A percentile compares a stretch with the other conserved stretches of the same genome.
Conservation (phyloP, 2,113 vertebrate species). For the Megaceryle torquata region DNA sequence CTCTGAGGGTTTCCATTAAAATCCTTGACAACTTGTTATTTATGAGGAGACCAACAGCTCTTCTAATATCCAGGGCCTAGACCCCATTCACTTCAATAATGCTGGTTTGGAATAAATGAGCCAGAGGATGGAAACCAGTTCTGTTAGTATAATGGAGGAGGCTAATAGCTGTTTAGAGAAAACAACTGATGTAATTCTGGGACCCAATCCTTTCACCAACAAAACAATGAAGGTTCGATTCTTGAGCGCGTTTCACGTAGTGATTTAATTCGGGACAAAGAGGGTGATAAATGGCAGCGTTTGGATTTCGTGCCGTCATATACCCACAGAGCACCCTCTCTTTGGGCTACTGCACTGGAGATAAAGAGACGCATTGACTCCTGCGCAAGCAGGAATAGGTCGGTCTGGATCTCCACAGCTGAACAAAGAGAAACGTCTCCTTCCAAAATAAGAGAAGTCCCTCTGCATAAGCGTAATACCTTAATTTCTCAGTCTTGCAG, state of each 20-base stretch:
- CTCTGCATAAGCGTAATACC: too few species aligned
- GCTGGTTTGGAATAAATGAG: conserved; percentile 35
- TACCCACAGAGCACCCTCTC: background rate
- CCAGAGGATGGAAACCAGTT: conserved; percentile 24
- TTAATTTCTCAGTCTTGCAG: background rate
- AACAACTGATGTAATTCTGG: conserved; percentile 31
- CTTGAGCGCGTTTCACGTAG: background rate
- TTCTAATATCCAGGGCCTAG: conserved; percentile 49
- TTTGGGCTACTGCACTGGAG: background rate
- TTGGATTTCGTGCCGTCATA: background rate
- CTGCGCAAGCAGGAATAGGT: background rate
- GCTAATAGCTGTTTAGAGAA: conserved; percentile 34
- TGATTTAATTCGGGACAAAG: background rate
- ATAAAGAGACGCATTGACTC: background rate
- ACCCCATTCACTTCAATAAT: conserved; percentile 39
- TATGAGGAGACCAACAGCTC: conserved; percentile 42
- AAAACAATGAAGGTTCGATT: background rate
- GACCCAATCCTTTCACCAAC: background rate
- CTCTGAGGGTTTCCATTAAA: conserved; percentile 69
- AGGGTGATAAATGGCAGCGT: background rate
- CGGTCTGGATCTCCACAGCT: background rate
- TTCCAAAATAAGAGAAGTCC: background rate
- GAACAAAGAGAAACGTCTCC: background rate
- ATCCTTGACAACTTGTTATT: conserved; percentile 67
- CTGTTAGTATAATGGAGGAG: conserved; percentile 26